Conservation (phyloP, 2,888 invertebrate genomes). For the Prenolepis imparis region DNA sequence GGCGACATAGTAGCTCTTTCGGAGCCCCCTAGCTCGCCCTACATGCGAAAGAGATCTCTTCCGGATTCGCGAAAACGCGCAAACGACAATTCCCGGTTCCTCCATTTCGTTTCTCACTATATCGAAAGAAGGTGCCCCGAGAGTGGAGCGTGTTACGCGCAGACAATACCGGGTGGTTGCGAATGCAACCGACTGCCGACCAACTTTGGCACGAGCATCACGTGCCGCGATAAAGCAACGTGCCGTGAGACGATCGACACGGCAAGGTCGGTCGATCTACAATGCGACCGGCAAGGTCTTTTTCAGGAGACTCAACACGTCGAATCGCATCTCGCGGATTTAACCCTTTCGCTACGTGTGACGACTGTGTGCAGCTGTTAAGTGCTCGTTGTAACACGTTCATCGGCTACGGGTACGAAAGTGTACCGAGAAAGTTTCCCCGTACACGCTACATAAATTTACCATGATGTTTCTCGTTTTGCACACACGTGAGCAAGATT, state of each 20-base stretch:
- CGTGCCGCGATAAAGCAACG: slow-evolving; percentile 73
- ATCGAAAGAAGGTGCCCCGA: slow-evolving; percentile 44
- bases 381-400: slow-evolving; percentile 24
- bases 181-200: slow-evolving; percentile 50
- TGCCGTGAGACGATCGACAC: slow-evolving; percentile 63
- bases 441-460: not conserved
- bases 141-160: slow-evolving; percentile 17
- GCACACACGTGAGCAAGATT: not conserved
- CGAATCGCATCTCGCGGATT: slow-evolving; percentile 43
- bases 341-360: slow-evolving; percentile 32
- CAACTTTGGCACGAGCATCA: slow-evolving; percentile 72
- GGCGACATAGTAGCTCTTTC: slow-evolving; percentile 47
- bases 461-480: not conserved
- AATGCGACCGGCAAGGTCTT: slow-evolving; percentile 25
- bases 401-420: not conserved
- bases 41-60: slow-evolving; percentile 8
- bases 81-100: slow-evolving; percentile 69
- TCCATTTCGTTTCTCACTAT: slow-evolving; percentile 65
- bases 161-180: slow-evolving; percentile 63
- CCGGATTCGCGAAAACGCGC: slow-evolving; percentile 57
- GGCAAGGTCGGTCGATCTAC: slow-evolving; percentile 63
- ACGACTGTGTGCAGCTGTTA: slow-evolving; percentile 22
- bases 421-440: not conserved
- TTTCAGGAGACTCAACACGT: slow-evolving; percentile 41
- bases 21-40: slow-evolving; percentile 48